Conservation (phyloP, 2,888 invertebrate genomes). For the Erebia aethiops region DNA sequence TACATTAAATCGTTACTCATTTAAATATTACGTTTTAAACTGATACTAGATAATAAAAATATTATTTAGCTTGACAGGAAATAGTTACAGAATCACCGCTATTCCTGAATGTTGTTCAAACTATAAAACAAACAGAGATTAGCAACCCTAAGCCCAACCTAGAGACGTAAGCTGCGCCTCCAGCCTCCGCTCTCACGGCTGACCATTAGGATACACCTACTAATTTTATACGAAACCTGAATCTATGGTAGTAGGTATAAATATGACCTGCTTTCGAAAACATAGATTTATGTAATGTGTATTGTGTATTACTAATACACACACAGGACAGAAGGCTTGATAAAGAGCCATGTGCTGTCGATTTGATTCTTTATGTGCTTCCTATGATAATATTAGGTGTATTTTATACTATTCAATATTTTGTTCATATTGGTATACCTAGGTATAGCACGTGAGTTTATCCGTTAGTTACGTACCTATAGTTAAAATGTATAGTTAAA, state of each 20-base stretch:
- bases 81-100: too few species aligned
- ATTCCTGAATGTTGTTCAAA: too few species aligned
- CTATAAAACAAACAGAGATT: slow-evolving; percentile 5
- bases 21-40: too few species aligned
- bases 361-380: background rate
- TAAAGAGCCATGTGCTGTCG: background rate
- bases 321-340: slow-evolving; percentile 1
- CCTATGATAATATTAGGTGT: too few species aligned
- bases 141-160: slow-evolving; percentile 45
- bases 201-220: slow-evolving; percentile 78
- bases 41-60: too few species aligned
- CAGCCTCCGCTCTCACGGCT: slow-evolving; percentile 62
- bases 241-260: slow-evolving; percentile 62
- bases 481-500: too few species aligned
- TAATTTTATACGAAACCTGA: slow-evolving; percentile 65
- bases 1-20: too few species aligned
- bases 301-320: background rate
- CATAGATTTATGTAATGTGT: slow-evolving; percentile 45
- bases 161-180: slow-evolving; percentile 36
- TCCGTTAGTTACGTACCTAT: too few species aligned
- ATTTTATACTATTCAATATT: too few species aligned
- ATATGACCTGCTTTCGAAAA: slow-evolving; percentile 69
- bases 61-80: too few species aligned
- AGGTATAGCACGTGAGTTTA: too few species aligned
- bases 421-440: too few species aligned